Conservation (phyloP, 2,113 vertebrate species). For the Crocuta crocuta region DNA sequence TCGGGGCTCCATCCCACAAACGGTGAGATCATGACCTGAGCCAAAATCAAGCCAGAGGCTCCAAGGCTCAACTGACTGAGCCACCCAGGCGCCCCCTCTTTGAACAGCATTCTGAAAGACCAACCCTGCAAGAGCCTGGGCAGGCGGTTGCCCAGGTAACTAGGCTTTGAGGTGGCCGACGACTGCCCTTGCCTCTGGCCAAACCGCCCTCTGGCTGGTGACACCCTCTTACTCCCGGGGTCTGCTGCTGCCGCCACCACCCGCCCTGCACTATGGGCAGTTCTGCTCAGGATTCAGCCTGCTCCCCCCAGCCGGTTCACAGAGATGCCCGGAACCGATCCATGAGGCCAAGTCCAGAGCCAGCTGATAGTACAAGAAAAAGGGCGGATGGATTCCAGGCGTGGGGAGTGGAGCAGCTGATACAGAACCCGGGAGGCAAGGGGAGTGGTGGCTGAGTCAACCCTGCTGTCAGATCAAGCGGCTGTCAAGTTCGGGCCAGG, state of each 20-base stretch:
- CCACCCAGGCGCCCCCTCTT: too few relatives aligned
- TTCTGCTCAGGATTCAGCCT: neutral
- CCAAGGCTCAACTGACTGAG: too few relatives aligned
- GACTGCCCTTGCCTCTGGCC: neutral
- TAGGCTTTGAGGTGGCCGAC: neutral
- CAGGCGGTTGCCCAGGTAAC: fast-evolving
- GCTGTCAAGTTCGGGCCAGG: neutral
- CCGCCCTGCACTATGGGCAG: neutral
- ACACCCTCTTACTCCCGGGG: neutral
- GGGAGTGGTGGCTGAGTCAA: neutral
- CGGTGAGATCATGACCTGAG: too few relatives aligned
- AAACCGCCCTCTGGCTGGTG: fast-evolving
- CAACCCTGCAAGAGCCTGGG: neutral
- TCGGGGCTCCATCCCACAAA: too few relatives aligned
- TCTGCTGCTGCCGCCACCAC: neutral
- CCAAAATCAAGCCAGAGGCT: too few relatives aligned
- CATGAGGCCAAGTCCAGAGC: neutral
- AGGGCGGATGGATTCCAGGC: neutral
- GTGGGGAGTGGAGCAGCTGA: neutral
- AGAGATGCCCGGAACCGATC: neutral
- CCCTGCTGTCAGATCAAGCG: neutral
- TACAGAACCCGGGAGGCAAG: neutral
- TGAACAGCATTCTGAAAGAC: neutral
- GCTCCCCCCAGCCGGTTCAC: neutral
- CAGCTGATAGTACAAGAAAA: neutral